Percentiles rank a stretch among this genome's conserved stretches.
phyloP scores from a whole-genome alignment of 2,113 vertebrate genomes.

The Apodemus speciosus region DNA sequence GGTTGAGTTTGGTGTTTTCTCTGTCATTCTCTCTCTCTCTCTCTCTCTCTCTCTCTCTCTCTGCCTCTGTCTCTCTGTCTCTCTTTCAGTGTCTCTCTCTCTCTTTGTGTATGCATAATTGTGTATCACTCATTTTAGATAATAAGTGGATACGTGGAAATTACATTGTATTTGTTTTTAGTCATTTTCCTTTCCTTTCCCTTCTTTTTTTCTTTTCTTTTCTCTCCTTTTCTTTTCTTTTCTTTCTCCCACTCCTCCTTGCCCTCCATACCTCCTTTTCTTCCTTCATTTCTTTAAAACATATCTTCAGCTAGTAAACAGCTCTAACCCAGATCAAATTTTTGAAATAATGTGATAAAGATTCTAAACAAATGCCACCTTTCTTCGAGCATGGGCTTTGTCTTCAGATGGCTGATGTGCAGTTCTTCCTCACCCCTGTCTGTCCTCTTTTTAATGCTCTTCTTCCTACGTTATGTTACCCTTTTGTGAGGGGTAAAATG shows the following conservation, averaged over 20 bases:
- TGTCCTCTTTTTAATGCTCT: too few relatives aligned
- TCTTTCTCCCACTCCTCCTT: background rate
- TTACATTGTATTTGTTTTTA: conserved; percentile 22
- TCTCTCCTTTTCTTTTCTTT: background rate
- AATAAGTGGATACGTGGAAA: background rate
- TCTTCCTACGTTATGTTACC: too few relatives aligned
- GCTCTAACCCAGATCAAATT: background rate
- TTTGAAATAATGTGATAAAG: conserved; percentile 36
- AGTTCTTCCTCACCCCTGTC: too few relatives aligned
- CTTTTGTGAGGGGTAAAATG: too few relatives aligned
- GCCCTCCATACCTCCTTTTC: background rate
- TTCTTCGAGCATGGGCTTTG: background rate
- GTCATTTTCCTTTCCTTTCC: background rate
- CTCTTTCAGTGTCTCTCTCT: background rate
- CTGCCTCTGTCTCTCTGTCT: background rate
- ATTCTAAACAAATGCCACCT: conserved; percentile 29
- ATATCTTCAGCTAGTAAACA: background rate
- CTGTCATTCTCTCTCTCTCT: background rate
- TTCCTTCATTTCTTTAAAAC: background rate
- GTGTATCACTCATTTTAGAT: conserved; percentile 23
- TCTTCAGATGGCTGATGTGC: background rate
- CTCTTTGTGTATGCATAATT: background rate
- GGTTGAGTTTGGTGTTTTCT: background rate
- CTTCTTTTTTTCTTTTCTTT: background rate
- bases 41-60: background rate